Base-by-base conservation (phyloP, 2,888 invertebrate species). In the Heliconius aoede region DNA sequence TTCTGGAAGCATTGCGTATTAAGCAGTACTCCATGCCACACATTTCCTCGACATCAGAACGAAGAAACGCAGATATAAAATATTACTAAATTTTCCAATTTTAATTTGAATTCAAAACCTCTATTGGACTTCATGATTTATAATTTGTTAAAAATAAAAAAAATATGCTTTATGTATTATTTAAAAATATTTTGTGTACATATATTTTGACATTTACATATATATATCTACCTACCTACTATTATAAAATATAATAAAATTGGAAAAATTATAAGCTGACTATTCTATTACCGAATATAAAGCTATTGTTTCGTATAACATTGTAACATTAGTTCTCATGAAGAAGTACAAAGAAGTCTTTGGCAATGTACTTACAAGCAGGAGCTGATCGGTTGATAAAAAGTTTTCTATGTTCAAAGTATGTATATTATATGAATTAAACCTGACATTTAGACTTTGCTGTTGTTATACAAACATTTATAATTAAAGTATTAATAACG, bases 311-410 rank as follows among this genome's bases (percentile, higher is more conserved):
- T 80, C 78, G 76, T 74, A 58, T 74, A 58, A 65, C 65, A 55
- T 81, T 80, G 81, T 79, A 82, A 90, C 90, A 90, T 89, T 86
- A 78, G 79, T 55, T 91, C 91, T 83, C 91, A 91, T 89, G 87
- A 80, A 80, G 78, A 84, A n/a, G 86, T 79, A 91, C 91, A 91
- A 91, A 87, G 58, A 77, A 75, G 80, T 81, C 84, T 91, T 90
- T 87, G 86, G 89, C 87, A 91, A 91, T 91, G 89, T n/a, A n/a
- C n/a, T 8, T 11, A n/a, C 78, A 73, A 81, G 84, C 71, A 76
- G 84, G 86, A 86, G 82, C 82, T 82, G 86, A 87, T 55, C n/a
- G 82, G 79, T 82, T 85, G 84, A 85, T 85, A 87, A 80, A 67
- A 67, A 55, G 32, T 62, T 55, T 62, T 60, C 61, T 74, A 68